These are phyloP conservation scores for Bombus cullumanus DNA, from an alignment of 1,140 invertebrate genomes.

Conservation along the genomic window DNA sequence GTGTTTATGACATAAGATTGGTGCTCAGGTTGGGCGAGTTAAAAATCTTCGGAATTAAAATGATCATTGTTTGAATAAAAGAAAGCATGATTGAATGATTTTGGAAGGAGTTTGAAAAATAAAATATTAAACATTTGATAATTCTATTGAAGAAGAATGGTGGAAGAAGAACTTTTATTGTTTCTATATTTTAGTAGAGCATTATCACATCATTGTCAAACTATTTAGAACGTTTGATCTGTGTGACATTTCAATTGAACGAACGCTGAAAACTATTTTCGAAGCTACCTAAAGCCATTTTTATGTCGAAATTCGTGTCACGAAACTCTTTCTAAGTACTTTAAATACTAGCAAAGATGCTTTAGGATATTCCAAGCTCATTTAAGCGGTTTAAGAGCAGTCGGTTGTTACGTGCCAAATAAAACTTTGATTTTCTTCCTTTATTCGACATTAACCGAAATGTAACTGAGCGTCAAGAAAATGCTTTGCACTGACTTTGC, in stretches of 20 bases:
- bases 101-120: too few relatives aligned
- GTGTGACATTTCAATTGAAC: background rate
- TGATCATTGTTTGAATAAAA: too few relatives aligned
- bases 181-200: background rate
- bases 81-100: too few relatives aligned
- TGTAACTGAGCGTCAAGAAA: background rate
- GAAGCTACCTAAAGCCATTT: background rate
- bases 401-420: background rate
- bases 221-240: background rate
- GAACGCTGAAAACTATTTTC: background rate
- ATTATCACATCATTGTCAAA: background rate
- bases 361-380: background rate
- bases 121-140: too few relatives aligned
- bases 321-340: background rate
- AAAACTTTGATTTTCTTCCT: background rate
- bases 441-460: background rate
- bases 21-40: too few relatives aligned
- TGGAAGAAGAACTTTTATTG: background rate
- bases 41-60: too few relatives aligned
- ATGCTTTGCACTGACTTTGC: background rate
- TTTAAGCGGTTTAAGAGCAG: too few relatives aligned
- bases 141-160: background rate
- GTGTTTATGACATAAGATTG: too few relatives aligned
- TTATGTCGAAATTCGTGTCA: background rate
- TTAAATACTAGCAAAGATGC: background rate